Conservation (phyloP, 2,797 vertebrate genomes). For the Hypotaenidia okinawae region DNA sequence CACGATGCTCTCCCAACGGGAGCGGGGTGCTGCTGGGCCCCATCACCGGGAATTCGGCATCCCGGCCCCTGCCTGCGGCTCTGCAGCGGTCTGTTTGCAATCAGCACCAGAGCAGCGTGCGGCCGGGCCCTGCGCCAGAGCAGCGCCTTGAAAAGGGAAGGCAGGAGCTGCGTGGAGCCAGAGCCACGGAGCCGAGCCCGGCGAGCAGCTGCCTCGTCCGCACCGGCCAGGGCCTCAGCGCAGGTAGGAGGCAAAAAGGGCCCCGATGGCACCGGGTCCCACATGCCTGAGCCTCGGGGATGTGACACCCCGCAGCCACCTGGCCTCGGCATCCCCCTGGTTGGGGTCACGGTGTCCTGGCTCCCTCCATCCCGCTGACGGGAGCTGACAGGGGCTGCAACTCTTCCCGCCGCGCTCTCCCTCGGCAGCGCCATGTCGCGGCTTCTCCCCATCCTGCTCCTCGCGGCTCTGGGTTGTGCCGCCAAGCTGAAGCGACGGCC, state of each 20-base stretch:
- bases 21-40: not conserved
- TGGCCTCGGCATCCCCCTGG: too few species aligned
- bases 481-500: slow-evolving; percentile 73
- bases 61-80: not conserved
- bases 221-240: accelerated
- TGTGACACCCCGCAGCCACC: accelerated
- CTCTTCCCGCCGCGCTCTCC: not conserved
- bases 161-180: not conserved
- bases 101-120: not conserved
- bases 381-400: not conserved
- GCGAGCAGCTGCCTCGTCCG: not conserved
- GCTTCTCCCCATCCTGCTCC: slow-evolving; percentile 64
- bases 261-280: accelerated
- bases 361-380: not conserved
- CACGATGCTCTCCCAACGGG: accelerated
- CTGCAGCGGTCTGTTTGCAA: slow-evolving; percentile 3
- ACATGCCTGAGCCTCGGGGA: accelerated
- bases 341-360: accelerated
- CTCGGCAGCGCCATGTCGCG: not conserved
- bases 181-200: not conserved
- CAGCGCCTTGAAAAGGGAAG: not conserved
- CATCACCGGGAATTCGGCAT: accelerated
- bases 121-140: slow-evolving; percentile 16
- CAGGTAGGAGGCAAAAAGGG: not conserved
- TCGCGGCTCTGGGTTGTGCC: slow-evolving; percentile 64